These are phyloP conservation scores for Hyaena hyaena DNA, from an alignment of 2,113 vertebrate genomes.

Conservation along the genomic window DNA sequence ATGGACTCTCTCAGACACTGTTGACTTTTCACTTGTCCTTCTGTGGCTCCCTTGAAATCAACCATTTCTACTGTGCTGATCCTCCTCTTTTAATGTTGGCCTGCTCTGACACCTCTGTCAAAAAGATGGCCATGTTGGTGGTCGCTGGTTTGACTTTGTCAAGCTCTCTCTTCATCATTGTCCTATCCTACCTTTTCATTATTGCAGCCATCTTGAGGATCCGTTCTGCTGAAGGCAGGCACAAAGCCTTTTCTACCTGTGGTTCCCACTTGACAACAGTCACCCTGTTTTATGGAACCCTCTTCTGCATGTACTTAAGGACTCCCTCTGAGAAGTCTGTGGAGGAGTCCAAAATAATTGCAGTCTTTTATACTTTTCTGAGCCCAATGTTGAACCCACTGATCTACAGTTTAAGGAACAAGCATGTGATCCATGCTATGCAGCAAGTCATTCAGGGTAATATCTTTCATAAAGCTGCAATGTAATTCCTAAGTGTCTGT, in stretches of 20 bases:
- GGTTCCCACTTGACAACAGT: conserved; percentile 65
- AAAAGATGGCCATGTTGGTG: conserved; percentile 51
- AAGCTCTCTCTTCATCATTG: conserved; percentile 59
- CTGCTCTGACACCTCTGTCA: conserved; percentile 56
- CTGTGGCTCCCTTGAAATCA: conserved; percentile 71
- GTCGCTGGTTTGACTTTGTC: conserved; percentile 60
- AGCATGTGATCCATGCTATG: conserved; percentile 62
- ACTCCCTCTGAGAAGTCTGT: conserved; percentile 42
- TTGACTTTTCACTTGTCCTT: conserved; percentile 71
- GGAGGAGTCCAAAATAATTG: conserved; percentile 61
- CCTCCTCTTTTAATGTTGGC: conserved; percentile 74
- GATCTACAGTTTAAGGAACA: conserved; percentile 72
- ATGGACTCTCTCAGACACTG: conserved; percentile 62
- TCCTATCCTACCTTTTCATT: conserved; percentile 62
- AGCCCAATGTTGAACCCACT: conserved; percentile 69
- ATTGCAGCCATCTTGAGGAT: conserved; percentile 53
- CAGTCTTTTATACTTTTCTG: conserved; percentile 72
- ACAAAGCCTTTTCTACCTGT: conserved; percentile 73
- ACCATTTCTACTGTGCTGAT: conserved; percentile 78
- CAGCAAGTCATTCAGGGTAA: not conserved
- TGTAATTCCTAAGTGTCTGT: not conserved
- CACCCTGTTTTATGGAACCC: conserved; percentile 66
- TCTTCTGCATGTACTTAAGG: conserved; percentile 69
- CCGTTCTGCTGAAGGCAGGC: conserved; percentile 50
- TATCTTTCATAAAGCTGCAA: not conserved